Conservation (phyloP, 2,113 vertebrate species). For the Scomber japonicus region DNA sequence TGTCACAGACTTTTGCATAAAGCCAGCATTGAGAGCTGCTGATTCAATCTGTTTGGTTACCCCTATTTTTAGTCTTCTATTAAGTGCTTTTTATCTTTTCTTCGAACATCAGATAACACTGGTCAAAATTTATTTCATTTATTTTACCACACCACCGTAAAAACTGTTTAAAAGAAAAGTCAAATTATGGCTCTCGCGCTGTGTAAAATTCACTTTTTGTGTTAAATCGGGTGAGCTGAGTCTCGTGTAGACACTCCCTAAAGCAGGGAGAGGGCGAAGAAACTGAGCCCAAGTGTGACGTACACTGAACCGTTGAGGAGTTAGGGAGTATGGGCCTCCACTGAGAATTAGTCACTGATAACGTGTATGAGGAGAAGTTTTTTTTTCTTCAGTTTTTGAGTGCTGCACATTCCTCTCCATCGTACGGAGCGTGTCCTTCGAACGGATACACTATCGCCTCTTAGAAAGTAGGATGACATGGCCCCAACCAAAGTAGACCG, state of each 20-base stretch:
- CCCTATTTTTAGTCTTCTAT: slow-evolving; percentile 62
- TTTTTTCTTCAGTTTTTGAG: slow-evolving; percentile 15
- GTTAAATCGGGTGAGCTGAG: slow-evolving; percentile 23
- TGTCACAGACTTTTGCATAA: slow-evolving; percentile 42
- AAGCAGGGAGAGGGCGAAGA: slow-evolving; percentile 18
- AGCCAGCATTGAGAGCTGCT: slow-evolving; percentile 53
- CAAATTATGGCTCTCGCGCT: background rate
- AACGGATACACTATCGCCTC: slow-evolving; percentile 36
- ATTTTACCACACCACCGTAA: background rate
- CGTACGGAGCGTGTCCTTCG: background rate
- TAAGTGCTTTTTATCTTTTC: slow-evolving; percentile 60
- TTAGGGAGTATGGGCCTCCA: slow-evolving; percentile 49
- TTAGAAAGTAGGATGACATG: slow-evolving; percentile 64
- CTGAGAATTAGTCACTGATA: slow-evolving; percentile 61
- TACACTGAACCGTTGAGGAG: slow-evolving; percentile 37
- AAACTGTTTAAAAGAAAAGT: slow-evolving; percentile 12
- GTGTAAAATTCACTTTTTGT: slow-evolving; percentile 27
- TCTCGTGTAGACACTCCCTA: slow-evolving; percentile 19
- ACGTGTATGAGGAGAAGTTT: slow-evolving; percentile 38
- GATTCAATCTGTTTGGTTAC: slow-evolving; percentile 51
- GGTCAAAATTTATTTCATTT: slow-evolving; percentile 33
- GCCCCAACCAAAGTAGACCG: slow-evolving; percentile 49
- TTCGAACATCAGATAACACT: slow-evolving; percentile 46
- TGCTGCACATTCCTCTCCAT: slow-evolving; percentile 32
- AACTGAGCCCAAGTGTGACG: slow-evolving; percentile 23